Evolutionary conservation across 2,888 invertebrate genomes (phyloP).

Genomic region (Nipponacmea schrenckii): DNA sequence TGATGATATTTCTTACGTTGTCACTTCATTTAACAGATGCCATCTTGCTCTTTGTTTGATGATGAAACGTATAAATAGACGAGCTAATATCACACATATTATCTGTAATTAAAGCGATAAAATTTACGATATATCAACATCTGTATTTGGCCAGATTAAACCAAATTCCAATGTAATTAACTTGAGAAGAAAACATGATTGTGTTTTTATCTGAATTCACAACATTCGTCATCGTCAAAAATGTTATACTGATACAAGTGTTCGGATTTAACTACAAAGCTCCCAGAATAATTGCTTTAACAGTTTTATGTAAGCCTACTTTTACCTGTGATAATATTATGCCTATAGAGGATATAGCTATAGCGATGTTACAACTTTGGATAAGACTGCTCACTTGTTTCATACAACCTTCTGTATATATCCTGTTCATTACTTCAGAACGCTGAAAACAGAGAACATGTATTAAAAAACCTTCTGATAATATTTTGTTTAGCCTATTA

Average conservation of each 20-base stretch:
- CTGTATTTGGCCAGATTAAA: too few species aligned
- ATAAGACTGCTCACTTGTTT: constrained; percentile 60
- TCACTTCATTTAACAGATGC: constrained; percentile 11
- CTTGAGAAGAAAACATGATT: too few species aligned
- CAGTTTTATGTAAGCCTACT: too few species aligned
- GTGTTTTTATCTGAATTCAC: too few species aligned
- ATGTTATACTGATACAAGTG: too few species aligned
- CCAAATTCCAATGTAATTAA: not conserved
- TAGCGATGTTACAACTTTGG: constrained; percentile 50
- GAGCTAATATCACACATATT: constrained; percentile 44
- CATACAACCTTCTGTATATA: constrained; percentile 61
- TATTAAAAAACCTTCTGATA: too few species aligned
- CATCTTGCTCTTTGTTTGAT: constrained; percentile 31
- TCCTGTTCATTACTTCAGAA: constrained; percentile 42
- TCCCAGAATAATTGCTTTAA: too few species aligned
- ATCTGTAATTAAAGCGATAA: constrained; percentile 35
- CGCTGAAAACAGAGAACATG: constrained; percentile 29
- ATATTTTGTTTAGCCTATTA: too few species aligned
- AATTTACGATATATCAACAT: not conserved
- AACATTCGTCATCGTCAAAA: too few species aligned
- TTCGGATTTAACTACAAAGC: too few species aligned
- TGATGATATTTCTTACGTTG: too few species aligned
- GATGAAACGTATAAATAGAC: constrained; percentile 38
- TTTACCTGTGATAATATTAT: constrained; percentile 59
- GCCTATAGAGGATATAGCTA: constrained; percentile 50